phyloP scores from a whole-genome alignment of 2,113 vertebrate species.

The Carassius gibelio region DNA sequence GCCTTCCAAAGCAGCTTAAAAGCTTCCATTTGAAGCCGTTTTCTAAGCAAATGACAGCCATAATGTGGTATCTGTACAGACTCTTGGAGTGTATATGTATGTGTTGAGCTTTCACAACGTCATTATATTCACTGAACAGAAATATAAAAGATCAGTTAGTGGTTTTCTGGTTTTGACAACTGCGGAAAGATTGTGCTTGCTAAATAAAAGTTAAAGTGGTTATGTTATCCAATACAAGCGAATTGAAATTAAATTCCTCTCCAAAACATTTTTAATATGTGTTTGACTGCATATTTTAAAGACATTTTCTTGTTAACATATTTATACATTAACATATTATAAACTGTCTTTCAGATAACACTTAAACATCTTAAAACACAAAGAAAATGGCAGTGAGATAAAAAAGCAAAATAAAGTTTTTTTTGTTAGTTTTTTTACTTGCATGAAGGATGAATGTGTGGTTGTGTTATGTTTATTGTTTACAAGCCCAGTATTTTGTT shows the following conservation, averaged over 20 bases:
- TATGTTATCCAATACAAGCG: neutral
- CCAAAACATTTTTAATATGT: too few species aligned
- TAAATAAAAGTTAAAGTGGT: neutral
- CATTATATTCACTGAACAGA: slow-evolving; percentile 2
- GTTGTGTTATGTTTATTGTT: slow-evolving; percentile 20
- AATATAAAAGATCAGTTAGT: slow-evolving; percentile 5
- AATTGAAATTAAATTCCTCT: neutral
- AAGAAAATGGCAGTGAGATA: neutral
- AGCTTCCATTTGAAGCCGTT: slow-evolving; percentile 29
- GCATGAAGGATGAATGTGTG: slow-evolving; percentile 24
- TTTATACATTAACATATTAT: neutral
- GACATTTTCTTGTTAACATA: too few species aligned
- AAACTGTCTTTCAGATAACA: neutral
- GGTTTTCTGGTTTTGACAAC: neutral
- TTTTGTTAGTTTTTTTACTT: neutral
- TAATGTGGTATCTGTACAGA: slow-evolving; percentile 36
- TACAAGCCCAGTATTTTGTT: slow-evolving; percentile 9
- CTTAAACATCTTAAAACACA: neutral
- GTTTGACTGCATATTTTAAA: too few species aligned
- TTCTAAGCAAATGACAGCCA: slow-evolving; percentile 50
- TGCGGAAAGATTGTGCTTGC: neutral
- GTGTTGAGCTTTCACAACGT: slow-evolving; percentile 24
- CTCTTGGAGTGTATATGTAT: neutral
- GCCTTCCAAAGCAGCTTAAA: slow-evolving; percentile 36
- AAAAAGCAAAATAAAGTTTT: too few species aligned